These are phyloP conservation scores for Eurytemora carolleeae DNA, from an alignment of 1,140 invertebrate genomes.

Conservation along the genomic window DNA sequence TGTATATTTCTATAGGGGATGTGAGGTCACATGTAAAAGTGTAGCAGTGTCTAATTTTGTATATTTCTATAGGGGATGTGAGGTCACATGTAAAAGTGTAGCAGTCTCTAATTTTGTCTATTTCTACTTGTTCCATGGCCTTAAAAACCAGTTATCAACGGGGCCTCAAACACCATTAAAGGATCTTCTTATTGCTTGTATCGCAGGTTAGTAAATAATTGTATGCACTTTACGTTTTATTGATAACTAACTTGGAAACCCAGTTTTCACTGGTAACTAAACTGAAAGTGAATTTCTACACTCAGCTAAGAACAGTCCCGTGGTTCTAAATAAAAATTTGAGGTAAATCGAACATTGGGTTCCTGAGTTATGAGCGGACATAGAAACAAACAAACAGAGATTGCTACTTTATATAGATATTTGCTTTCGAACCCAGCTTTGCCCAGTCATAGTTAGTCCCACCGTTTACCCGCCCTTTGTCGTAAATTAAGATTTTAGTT, in stretches of 20 bases:
- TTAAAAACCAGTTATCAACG: slow-evolving; percentile 37
- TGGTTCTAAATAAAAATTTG: too few species aligned
- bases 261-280: background rate
- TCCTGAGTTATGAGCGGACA: too few species aligned
- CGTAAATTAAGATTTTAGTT: too few species aligned
- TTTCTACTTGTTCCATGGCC: slow-evolving; percentile 70
- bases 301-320: background rate
- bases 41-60: slow-evolving; percentile 52
- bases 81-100: background rate
- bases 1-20: slow-evolving; percentile 37
- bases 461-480: too few species aligned
- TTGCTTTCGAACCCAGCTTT: too few species aligned
- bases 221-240: slow-evolving; percentile 10
- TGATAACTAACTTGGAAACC: background rate
- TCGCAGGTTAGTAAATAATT: slow-evolving; percentile 39
- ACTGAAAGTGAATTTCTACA: background rate
- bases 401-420: too few species aligned
- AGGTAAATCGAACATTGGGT: too few species aligned
- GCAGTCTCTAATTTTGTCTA: slow-evolving; percentile 63
- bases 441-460: too few species aligned
- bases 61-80: slow-evolving; percentile 28
- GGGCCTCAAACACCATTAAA: slow-evolving; percentile 26
- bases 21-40: background rate
- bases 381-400: too few species aligned
- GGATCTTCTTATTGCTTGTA: slow-evolving; percentile 53